Base-by-base conservation (phyloP, 2,113 vertebrate genomes). In the Plecotus auritus region DNA sequence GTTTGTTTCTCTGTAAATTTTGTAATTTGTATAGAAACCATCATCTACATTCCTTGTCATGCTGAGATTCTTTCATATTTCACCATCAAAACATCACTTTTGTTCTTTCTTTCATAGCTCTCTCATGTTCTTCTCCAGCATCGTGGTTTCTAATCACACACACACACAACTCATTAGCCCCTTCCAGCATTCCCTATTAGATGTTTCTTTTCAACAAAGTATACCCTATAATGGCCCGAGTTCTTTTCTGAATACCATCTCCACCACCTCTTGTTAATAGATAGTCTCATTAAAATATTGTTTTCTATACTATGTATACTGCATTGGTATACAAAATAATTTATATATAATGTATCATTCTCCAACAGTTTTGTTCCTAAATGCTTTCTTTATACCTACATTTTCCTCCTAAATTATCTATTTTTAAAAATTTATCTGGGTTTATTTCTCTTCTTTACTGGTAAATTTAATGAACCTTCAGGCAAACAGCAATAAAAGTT, bases 361-460 rank as follows among this genome's bases (percentile, higher is more conserved):
- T 83, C 30, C 69, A 66, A 94, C 28, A 72, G 42, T 59, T 84
- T 35, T 85, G 10, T 54, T 84, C 11, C 47, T 45, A 85, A 80
- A 84, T 73, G 78, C 47, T 59, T 91, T 89, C 77, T 85, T 91
- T 91, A 40, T 82, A 28, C 59, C 22, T 83, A 37, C 47, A 18
- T 61, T 86, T 93, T 85, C 66, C 54, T 85, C 49, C 37, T 45
- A 54, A 16, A 51, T 90, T 66, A 77, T 10, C 42, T 92, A 61
- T 74, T 91, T 89, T 49, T 45, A 73, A 69, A 76, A 93, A 72
- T 74, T 93, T 73, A 91, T 74, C 72, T 54, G 28, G 74, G 69
- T 49, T 89, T 56, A 92, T 69, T 91, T 95, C 7, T 88, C 69
- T 76, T 74, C 59, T 89, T 84, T 61, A 89, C 40, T 87, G 70